phyloP scores from a whole-genome alignment of 2,797 vertebrate species.

The Peromyscus attwateri region DNA sequence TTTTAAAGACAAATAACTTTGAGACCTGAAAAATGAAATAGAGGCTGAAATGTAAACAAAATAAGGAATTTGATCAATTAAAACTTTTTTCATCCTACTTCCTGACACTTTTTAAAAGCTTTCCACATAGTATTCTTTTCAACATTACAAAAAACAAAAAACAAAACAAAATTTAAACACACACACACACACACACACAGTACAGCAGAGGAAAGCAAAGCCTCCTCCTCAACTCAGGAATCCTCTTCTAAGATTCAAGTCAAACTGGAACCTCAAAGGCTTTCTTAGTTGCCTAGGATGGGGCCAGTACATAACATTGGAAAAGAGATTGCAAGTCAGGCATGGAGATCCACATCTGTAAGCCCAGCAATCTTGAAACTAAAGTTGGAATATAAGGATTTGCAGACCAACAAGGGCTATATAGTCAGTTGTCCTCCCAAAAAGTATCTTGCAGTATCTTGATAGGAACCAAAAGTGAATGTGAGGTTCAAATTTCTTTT shows the following conservation, averaged over 20 bases:
- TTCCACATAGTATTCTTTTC: not conserved
- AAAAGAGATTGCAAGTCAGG: not conserved
- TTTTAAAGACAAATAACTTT: not conserved
- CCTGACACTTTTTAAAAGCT: not conserved
- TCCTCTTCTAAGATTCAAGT: not conserved
- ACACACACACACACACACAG: too few relatives aligned
- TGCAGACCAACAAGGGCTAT: not conserved
- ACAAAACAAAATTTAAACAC: not conserved
- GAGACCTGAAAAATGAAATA: not conserved
- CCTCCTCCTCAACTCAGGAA: not conserved
- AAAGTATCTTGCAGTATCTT: not conserved
- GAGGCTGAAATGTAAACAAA: not conserved
- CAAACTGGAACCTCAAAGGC: not conserved
- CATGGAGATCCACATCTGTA: not conserved
- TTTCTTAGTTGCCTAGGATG: not conserved
- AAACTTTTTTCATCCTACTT: not conserved
- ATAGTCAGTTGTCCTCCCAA: not conserved
- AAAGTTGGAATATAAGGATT: not conserved
- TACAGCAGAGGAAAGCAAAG: not conserved
- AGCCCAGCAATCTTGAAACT: not conserved
- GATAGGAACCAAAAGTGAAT: not conserved
- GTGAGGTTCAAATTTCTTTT: constrained; percentile 18
- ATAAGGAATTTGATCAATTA: not conserved
- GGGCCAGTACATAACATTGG: not conserved
- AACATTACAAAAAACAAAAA: not conserved